Evolutionary conservation across 2,797 vertebrate genomes (phyloP).

Genomic region (Lemur catta): DNA sequence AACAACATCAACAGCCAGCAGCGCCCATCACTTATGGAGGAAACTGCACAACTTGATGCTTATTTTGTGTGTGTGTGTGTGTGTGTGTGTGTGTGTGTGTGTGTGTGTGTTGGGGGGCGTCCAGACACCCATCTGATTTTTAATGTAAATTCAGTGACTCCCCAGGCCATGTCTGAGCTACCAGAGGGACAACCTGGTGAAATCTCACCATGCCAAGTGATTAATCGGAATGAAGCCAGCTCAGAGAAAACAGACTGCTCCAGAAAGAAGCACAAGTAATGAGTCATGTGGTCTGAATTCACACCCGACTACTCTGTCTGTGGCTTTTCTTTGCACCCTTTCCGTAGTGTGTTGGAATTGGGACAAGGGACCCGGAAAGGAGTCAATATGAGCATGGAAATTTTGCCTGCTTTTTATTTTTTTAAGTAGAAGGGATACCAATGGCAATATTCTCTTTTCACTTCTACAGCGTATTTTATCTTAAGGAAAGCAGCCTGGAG

Average conservation of each 20-base stretch:
- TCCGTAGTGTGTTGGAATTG: neutral
- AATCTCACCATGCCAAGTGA: neutral
- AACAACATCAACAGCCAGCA: conserved; percentile 64
- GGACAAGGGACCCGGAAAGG: neutral
- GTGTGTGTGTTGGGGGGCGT: neutral
- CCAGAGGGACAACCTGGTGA: conserved; percentile 39
- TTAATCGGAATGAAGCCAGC: conserved; percentile 42
- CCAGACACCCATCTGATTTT: conserved; percentile 50
- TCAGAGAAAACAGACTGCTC: neutral
- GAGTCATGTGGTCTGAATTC: neutral
- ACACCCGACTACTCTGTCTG: conserved; percentile 1
- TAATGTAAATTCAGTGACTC: conserved; percentile 60
- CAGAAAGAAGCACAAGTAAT: neutral
- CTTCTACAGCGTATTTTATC: conserved; percentile 67
- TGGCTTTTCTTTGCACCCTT: conserved; percentile 1
- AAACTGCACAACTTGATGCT: neutral
- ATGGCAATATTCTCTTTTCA: conserved; percentile 8
- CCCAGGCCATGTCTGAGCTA: conserved; percentile 34
- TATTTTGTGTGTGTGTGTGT: neutral
- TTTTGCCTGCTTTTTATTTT: conserved; percentile 48
- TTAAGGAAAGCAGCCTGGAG: conserved; percentile 69
- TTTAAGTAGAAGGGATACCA: conserved; percentile 62
- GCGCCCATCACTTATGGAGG: neutral
- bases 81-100: neutral
- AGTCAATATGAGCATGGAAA: neutral